Evolutionary conservation across 1,140 invertebrate genomes (phyloP), one percentile per base, ranked within the genome.

Genomic region (Stegodyphus mimosarum): DNA sequence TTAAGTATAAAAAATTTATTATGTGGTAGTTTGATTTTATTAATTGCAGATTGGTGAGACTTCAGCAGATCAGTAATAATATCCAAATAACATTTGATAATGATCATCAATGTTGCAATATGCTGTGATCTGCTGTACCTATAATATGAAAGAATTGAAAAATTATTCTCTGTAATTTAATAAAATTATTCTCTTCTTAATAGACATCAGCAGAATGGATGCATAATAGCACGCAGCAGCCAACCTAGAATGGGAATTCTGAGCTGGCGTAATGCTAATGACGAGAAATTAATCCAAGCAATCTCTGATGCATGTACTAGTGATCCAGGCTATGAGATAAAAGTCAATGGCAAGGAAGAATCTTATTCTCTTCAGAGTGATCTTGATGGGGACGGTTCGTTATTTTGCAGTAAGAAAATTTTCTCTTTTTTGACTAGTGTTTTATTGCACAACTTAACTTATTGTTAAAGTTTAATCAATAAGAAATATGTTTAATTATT

Each of bases 161-260:
- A 33, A 33, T 33, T 33, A 33, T 33, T 60, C 55, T 60, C 9
- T 60, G 1, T 15, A 9, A 10, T 60, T 60, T 2, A 10, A 15
- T 60, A 60, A 60, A 15, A 60, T 10, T 60, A 60, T 60, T 60
- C 71, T 83, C 88, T 66, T 87, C 87, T 87, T 90, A 87, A 15
- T 87, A 94, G 94, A 87, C 95, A 97, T 90, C 92, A 92, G 74
- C 93, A 92, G 87, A 98, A 96, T 90, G 97, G 97, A 60, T 96
- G 96, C 49, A 96, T 99, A 52, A 94, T 99, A 88, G 96, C 96
- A 2, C 93, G 98, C 13, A 96, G 95, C 88, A 96, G 95, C 90
- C 97, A 99, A 90, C 97, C 97, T 0, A 95, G 96, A 91, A 95
- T 97, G 17, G 97, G 97, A 64, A 97, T 96, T 95, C 92, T 98